Base-by-base conservation (phyloP, 2,888 invertebrate species). In the Pristionchus entomophagus region DNA sequence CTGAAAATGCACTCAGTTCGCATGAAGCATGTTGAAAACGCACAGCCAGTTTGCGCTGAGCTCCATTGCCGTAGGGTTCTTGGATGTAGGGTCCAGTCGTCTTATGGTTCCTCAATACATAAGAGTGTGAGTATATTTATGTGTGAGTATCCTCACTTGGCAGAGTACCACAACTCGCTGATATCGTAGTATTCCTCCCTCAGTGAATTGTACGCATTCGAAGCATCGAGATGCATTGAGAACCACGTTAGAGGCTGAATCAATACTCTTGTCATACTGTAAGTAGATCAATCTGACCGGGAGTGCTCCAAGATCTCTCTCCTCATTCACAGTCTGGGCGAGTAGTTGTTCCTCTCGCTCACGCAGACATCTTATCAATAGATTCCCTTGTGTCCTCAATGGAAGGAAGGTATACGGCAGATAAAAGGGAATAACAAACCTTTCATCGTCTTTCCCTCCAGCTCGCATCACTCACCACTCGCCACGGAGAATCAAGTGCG, bases 61-160 rank as follows among this genome's bases (percentile, higher is more conserved):
- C 83, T 45, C 83, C 83, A 29, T 83, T 83, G 17, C 83, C 83
- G 62, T 83, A 83, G 0, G 83, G 83, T 45, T 83, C 83, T 45
- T 83, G 83, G 17, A 83, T 83, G 45, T 83, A 83, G 29, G 83
- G 41, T 5, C 83, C 83, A 14, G 83, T 45, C 17, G 83, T 32
- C 45, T 62, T 62, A 38, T 83, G 83, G n/a, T 83, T 83, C 45
- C 83, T 81, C 8, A 49, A 78, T 22, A 22, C 41, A 29, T 2
- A 22, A n/a, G 17, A 22, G n/a, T 29, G 19, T 17, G 10, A 26
- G 22, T 38, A 14, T 32, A 73, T 73, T 41, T 14, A 12, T 38
- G 8, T 29, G 10, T 32, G 41, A 22, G 10, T n/a, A n/a, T 73
- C 26, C 56, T 83, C 32, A 83, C 83, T 51, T 59, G 62, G 62